These are phyloP conservation scores for Cynopterus sphinx DNA, from an alignment of 2,797 vertebrate genomes.

Conservation along the genomic window DNA sequence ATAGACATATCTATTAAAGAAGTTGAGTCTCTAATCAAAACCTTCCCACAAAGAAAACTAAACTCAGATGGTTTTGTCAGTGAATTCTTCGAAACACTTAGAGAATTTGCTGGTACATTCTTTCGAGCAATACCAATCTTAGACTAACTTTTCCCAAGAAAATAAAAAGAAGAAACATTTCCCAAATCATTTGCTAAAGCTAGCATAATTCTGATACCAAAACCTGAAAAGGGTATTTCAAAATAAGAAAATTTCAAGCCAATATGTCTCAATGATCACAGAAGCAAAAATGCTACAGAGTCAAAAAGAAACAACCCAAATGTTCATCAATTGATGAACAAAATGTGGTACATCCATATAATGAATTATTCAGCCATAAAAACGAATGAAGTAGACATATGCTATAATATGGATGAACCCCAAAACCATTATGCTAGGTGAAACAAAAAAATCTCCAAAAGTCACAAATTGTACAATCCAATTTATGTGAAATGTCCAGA, in stretches of 20 bases:
- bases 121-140: constrained; percentile 16
- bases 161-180: constrained; percentile 31
- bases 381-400: neutral
- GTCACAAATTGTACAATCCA: neutral
- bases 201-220: neutral
- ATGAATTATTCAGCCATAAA: neutral
- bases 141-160: neutral
- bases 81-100: constrained; percentile 13
- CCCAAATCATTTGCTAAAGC: neutral
- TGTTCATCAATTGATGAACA: neutral
- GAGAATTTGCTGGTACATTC: neutral
- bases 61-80: neutral
- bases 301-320: neutral
- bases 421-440: neutral
- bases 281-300: neutral
- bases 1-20: neutral
- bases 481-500: neutral
- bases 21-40: neutral
- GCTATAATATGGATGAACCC: neutral
- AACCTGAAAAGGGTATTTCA: neutral
- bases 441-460: constrained; percentile 16
- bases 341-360: neutral
- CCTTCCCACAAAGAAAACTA: neutral
- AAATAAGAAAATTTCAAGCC: constrained; percentile 9
- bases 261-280: neutral